Evolutionary conservation across 2,888 invertebrate species (phyloP), one percentile per base, ranked within the genome.

Genomic region (Pocota personata): DNA sequence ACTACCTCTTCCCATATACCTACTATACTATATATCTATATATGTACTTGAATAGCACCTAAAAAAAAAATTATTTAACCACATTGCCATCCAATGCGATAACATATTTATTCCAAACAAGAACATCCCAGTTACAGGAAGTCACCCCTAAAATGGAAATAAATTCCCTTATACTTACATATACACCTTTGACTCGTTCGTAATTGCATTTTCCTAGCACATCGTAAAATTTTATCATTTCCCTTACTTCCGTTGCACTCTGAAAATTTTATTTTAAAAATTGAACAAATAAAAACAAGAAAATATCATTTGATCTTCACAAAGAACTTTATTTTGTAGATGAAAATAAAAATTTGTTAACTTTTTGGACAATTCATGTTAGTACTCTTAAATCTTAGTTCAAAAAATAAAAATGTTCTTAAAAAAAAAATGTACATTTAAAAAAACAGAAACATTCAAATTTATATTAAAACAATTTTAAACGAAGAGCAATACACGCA

Each of bases 101-200:
- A 80, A 86, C 69, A 66, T 52, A 86, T 86, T 86, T 86, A 86
- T 80, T 43, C 16, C 80, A 80, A 86, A 82, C 80, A n/a, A n/a
- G n/a, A n/a, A n/a, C n/a, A n/a, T n/a, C n/a, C n/a, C n/a, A 82
- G 82, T 73, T 62, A 71, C 76, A 72, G 66, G 79, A 79, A 86
- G 72, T 86, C 72, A 77, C 71, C 76, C 76, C 58, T 72, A 67
- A 76, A 72, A 75, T 57, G 55, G 32, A 69, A 57, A 55, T 35
- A 57, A 27, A 52, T 69, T 50, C 40, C 37, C 16, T 48, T 66
- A n/a, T 27, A 37, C 40, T 32, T 30, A 8, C 21, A 24, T 52
- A 21, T 19, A n/a, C 55, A 67, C 78, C 50, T 48, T 80, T 76
- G 80, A 75, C 69, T 79, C 75, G 16, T 12, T 79, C 37, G 14